Evolutionary conservation across 2,888 invertebrate genomes (phyloP), one percentile per base, ranked within the genome.

Genomic region (Troilus luridus): DNA sequence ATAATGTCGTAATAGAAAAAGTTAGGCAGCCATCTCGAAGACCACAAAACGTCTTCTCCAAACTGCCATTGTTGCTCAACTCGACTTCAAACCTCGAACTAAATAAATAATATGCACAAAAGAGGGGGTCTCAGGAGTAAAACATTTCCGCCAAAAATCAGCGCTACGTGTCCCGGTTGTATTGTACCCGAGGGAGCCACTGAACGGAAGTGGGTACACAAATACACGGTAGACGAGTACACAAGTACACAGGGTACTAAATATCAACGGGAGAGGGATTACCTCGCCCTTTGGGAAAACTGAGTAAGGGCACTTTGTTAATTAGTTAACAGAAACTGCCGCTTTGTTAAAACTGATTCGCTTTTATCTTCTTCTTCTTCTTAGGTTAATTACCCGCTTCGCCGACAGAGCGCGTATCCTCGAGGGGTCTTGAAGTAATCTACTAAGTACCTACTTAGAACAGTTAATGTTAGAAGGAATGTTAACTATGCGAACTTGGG

Each of bases 291-390:
- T 21, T 2, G 81, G 81, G 81, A 41, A 41, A 41, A 12, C 27
- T 27, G 24, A 14, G 41, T 81, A 41, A 8, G 1, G 1, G 21
- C 7, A 19, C 54, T 81, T 81, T 81, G 81, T 81, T 81, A 81
- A 81, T 81, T 81, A 81, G 81, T 81, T 81, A 81, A 81, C 81
- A 54, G 1, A 81, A 41, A 54, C 21, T 19, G 41, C 21, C 81
- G 54, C 54, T 24, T 67, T 67, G 67, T 67, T 67, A 67, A 77
- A 81, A 81, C 54, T 19, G 54, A 19, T 54, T 81, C 14, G 6
- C 54, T 81, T 81, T 81, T 81, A 81, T 81, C 81, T 81, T 56
- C 41, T 41, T 81, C 81, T 81, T 81, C 54, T 81, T 19, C 67
- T n/a, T n/a, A n/a, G 12, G 10, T 41, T 81, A 81, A 81, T 81